Evolutionary conservation across 1,140 invertebrate genomes (phyloP).

Genomic region (Diuraphis noxia): DNA sequence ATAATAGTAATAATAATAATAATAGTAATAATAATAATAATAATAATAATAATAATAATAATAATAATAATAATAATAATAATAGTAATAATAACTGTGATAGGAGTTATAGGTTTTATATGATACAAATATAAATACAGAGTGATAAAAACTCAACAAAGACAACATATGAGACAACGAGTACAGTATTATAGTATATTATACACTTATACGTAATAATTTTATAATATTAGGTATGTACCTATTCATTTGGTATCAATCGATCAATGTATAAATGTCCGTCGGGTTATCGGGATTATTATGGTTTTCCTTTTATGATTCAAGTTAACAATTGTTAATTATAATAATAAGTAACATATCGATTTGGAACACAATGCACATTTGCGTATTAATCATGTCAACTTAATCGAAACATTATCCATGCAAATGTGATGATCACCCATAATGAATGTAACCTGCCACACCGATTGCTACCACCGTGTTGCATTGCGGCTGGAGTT

Average conservation of each 20-base stretch:
- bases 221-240: not conserved
- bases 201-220: not conserved
- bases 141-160: conserved; percentile 17
- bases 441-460: conserved; percentile 40
- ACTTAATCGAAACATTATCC: conserved; percentile 46
- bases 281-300: not conserved
- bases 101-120: conserved; percentile 6
- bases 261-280: not conserved
- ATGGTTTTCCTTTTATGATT: not conserved
- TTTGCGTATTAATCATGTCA: conserved; percentile 34
- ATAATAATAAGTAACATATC: not conserved
- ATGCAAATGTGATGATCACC: conserved; percentile 44
- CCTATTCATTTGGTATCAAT: not conserved
- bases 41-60: not conserved
- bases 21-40: conserved; percentile 12
- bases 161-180: not conserved
- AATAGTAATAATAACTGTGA: not conserved
- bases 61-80: conserved; percentile 21
- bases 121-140: conserved; percentile 34
- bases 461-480: conserved; percentile 62
- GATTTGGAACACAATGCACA: not conserved
- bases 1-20: not conserved
- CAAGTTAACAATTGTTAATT: conserved; percentile 2
- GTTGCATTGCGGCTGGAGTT: conserved; percentile 83
- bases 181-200: not conserved